phyloP scores from a whole-genome alignment of 2,113 vertebrate genomes.

The Thryonomys swinderianus region DNA sequence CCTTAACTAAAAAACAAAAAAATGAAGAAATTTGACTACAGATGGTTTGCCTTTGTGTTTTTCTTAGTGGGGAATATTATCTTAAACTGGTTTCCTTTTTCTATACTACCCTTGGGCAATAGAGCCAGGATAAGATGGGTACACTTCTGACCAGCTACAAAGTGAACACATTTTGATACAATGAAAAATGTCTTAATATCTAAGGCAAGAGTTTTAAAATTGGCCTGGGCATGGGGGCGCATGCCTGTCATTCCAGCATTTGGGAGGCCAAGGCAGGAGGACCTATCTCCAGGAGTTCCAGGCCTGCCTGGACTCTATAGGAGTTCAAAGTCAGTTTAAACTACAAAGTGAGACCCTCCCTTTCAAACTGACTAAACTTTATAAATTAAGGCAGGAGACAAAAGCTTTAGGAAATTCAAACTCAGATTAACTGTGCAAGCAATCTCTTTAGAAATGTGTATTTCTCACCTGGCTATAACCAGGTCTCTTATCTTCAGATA shows the following conservation, averaged over 20 bases:
- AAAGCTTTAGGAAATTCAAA: too few species aligned
- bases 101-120: background rate
- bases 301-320: background rate
- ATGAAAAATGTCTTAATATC: background rate
- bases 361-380: too few species aligned
- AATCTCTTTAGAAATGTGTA: too few species aligned
- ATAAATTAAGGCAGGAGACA: too few species aligned
- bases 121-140: background rate
- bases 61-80: background rate
- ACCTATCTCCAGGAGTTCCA: background rate
- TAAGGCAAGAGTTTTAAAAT: background rate
- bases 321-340: background rate
- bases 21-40: background rate
- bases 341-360: background rate
- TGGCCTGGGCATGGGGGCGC: background rate
- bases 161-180: background rate
- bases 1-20: background rate
- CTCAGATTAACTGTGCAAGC: too few species aligned
- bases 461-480: too few species aligned
- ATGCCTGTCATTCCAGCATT: background rate
- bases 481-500: too few species aligned
- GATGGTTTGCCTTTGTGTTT: background rate
- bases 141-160: background rate
- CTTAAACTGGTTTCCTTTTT: background rate
- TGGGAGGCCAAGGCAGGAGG: background rate